A percentile compares a stretch with the other conserved stretches of the same genome.
These are phyloP conservation scores for Tauraco hartlaubi DNA, from an alignment of 2,797 vertebrate species.

Conservation along the genomic window DNA sequence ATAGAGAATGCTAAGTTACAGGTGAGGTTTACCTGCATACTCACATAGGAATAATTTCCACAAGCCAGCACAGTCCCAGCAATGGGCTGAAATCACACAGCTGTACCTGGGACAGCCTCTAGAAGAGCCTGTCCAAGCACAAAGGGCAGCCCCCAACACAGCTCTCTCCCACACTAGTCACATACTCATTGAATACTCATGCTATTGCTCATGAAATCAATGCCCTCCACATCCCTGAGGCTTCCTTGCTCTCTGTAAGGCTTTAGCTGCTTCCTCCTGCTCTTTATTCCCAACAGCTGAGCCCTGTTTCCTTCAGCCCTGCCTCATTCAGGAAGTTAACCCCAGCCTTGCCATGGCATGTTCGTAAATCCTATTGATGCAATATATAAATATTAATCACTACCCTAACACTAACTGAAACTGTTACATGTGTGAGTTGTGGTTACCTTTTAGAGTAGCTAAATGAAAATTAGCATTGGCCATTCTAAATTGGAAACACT, in stretches of 20 bases:
- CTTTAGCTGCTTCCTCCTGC: neutral
- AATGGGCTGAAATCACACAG: neutral
- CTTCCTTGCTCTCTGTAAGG: neutral
- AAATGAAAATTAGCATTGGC: neutral
- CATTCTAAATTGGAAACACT: neutral
- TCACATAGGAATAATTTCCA: neutral
- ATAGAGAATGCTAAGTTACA: neutral
- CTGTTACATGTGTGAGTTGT: neutral
- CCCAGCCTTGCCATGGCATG: fast-evolving
- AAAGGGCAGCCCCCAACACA: neutral
- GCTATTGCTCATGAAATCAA: fast-evolving
- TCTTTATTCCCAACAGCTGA: neutral
- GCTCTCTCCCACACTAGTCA: neutral
- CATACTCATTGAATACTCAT: too few species aligned
- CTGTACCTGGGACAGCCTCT: neutral
- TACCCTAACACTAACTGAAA: neutral
- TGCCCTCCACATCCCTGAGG: neutral
- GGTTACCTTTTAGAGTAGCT: neutral
- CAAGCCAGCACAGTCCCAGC: neutral
- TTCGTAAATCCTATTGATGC: neutral
- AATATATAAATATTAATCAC: neutral
- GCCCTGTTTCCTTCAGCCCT: neutral
- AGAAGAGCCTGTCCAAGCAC: neutral
- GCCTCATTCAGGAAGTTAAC: neutral
- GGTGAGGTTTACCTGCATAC: neutral